Evolutionary conservation across 2,797 vertebrate genomes (phyloP), one percentile per base, ranked within the genome.

Genomic region (Tinamus major): DNA sequence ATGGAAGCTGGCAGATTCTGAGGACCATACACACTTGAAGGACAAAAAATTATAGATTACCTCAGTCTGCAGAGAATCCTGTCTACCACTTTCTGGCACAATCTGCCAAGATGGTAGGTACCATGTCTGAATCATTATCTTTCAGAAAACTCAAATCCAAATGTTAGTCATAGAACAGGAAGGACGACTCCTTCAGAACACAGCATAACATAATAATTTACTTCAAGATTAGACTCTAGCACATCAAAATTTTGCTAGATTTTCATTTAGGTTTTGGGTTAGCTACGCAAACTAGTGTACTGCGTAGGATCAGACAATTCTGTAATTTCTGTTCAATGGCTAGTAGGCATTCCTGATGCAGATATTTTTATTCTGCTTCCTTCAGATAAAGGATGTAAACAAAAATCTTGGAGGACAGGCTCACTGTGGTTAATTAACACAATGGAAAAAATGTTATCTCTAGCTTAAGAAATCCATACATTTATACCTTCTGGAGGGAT

Each of bases 91-190:
- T 89, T 69, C 61, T 85, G 82, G 39, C n/a, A 92, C 41, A 77
- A 48, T 44, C 81, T 68, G 51, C 20, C 6, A 6, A 89, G 55
- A 49, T 12, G 21, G 75, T 55, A 93, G 29, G 33, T 63, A 76
- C 39, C 37, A 51, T 0, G 1, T 65, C 39, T 77, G 79, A 85
- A 69, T 58, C 42, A 90, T 72, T 13, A 16, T 58, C 21, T 41
- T 87, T 58, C 48, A 48, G 39, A 85, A 89, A 93, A 51, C 56
- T 24, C 59, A 11, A 83, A 86, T 86, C 48, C 21, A 55, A 82
- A 35, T 75, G 35, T 61, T 83, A 64, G 65, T 71, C 35, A 33
- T 64, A 71, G 83, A 94, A 92, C 48, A 79, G 71, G 53, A 92
- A 71, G 62, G 69, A 33, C 75, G 85, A 58, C 58, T 85, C 62